These are phyloP conservation scores for Rhynchomys soricoides DNA, from an alignment of 2,113 vertebrate genomes.

Conservation along the genomic window DNA sequence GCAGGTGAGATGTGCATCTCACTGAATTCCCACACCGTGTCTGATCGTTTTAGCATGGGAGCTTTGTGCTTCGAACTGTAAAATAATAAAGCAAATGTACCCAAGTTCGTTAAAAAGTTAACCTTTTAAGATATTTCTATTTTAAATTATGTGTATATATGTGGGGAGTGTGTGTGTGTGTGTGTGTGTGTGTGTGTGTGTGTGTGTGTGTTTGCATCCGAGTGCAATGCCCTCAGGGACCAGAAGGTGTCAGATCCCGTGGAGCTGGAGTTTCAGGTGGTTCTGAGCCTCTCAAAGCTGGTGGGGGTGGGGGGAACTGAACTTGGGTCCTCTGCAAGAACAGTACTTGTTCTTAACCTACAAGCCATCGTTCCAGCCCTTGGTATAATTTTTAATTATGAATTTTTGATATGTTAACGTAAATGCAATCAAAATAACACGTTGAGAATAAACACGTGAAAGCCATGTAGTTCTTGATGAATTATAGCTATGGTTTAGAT, in stretches of 20 bases:
- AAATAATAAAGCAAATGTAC: not conserved
- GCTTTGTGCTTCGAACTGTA: not conserved
- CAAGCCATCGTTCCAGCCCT: not conserved
- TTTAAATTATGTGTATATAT: not conserved
- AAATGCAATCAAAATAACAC: conserved; percentile 19
- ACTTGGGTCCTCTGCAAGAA: not conserved
- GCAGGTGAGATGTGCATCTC: not conserved
- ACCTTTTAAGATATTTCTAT: not conserved
- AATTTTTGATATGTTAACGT: not conserved
- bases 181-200: not conserved
- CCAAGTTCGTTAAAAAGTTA: not conserved
- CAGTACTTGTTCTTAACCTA: not conserved
- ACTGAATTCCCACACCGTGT: not conserved
- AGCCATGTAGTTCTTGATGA: not conserved
- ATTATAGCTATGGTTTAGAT: conserved; percentile 29
- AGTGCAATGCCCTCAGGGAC: not conserved
- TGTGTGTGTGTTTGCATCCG: not conserved
- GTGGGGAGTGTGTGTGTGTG: not conserved
- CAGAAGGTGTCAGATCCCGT: not conserved
- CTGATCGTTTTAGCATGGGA: not conserved
- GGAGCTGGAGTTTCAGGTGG: not conserved
- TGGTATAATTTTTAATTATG: not conserved
- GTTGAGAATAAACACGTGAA: conserved; percentile 13
- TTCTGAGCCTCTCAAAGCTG: not conserved
- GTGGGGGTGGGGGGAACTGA: not conserved